phyloP scores from a whole-genome alignment of 2,797 vertebrate species.

The Dryobates pubescens region DNA sequence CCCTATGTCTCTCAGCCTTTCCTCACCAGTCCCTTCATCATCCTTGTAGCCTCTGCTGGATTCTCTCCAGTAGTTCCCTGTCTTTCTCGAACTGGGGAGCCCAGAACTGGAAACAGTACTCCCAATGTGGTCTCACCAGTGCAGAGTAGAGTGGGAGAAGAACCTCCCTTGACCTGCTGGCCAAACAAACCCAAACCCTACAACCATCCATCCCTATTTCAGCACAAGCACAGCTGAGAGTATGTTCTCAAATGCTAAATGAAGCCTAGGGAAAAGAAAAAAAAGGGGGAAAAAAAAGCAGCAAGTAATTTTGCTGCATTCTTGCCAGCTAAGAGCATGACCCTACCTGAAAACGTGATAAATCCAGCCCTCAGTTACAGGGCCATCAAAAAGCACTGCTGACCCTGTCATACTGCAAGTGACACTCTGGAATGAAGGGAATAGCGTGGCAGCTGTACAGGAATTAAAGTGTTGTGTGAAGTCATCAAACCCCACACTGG shows the following conservation, averaged over 20 bases:
- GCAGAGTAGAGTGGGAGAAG: too few species aligned
- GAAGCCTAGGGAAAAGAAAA: background rate
- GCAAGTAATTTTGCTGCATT: background rate
- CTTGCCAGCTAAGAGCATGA: background rate
- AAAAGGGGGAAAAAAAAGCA: background rate
- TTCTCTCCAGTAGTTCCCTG: too few species aligned
- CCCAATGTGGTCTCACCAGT: too few species aligned
- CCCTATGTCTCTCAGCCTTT: too few species aligned
- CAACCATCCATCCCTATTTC: background rate
- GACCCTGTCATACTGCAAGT: background rate
- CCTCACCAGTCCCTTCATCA: too few species aligned
- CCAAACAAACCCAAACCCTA: too few species aligned
- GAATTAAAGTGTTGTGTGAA: background rate
- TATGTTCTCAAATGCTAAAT: background rate
- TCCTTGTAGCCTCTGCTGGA: too few species aligned
- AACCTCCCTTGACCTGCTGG: too few species aligned
- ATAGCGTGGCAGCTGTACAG: background rate
- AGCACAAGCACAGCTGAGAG: background rate
- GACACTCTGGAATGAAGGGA: too few species aligned
- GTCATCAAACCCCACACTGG: background rate
- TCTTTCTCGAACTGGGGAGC: too few species aligned
- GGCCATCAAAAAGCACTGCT: background rate
- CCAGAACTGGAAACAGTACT: too few species aligned
- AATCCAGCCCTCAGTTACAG: background rate
- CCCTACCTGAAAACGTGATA: slow-evolving; percentile 1